Conservation (phyloP, 2,797 vertebrate species). For the Brachymystax lenok region DNA sequence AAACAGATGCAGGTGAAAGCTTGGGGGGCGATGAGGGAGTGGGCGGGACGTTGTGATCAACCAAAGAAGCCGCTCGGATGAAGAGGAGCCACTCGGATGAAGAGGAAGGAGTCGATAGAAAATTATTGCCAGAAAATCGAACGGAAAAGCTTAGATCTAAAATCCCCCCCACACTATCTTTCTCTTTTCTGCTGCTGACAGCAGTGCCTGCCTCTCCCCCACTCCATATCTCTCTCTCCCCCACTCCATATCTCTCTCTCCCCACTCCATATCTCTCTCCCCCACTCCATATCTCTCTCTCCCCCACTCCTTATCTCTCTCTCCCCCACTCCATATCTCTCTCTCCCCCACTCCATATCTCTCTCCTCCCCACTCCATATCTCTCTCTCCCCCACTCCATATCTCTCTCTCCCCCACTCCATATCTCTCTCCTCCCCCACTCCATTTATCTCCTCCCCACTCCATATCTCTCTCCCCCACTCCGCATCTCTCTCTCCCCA, state of each 20-base stretch:
- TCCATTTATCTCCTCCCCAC: too few relatives aligned
- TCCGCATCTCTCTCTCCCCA: too few relatives aligned
- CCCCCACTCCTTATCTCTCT: background rate
- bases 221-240: background rate
- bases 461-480: too few relatives aligned
- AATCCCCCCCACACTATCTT: background rate
- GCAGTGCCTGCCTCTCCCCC: background rate
- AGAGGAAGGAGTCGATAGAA: background rate
- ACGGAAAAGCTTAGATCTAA: background rate
- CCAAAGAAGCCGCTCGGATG: background rate
- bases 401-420: too few relatives aligned
- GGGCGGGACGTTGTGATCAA: background rate
- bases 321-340: background rate
- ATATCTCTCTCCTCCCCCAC: too few relatives aligned
- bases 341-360: background rate
- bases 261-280: background rate
- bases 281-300: constrained; percentile 2
- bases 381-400: too few relatives aligned
- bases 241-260: background rate
- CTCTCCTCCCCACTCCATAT: too few relatives aligned
- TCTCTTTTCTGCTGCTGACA: background rate
- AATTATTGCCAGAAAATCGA: background rate
- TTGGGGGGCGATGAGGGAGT: too few relatives aligned
- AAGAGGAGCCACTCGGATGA: background rate
- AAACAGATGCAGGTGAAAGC: too few relatives aligned